phyloP scores from a whole-genome alignment of 2,888 invertebrate species.

The Apamea anceps region DNA sequence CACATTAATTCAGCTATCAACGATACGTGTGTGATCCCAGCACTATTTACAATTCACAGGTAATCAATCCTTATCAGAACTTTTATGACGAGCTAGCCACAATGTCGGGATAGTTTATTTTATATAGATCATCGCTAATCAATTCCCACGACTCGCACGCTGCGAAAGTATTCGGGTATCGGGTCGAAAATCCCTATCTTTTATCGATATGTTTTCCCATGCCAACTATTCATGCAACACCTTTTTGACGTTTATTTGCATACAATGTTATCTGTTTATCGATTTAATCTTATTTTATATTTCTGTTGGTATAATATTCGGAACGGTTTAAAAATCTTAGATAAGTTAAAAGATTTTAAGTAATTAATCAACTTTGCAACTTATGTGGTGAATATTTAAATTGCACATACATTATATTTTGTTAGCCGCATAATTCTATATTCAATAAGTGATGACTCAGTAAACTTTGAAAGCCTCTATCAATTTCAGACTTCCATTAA shows the following conservation, averaged over 20 bases:
- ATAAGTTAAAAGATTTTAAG: slow-evolving; percentile 1
- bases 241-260: slow-evolving; percentile 76
- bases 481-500: slow-evolving; percentile 35
- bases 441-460: slow-evolving; percentile 13
- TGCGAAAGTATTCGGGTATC: slow-evolving; percentile 81
- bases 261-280: slow-evolving; percentile 70
- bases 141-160: slow-evolving; percentile 82
- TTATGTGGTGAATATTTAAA: slow-evolving; percentile 9
- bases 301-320: slow-evolving; percentile 34
- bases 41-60: slow-evolving; percentile 67
- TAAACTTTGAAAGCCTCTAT: slow-evolving; percentile 27
- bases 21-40: slow-evolving; percentile 51
- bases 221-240: slow-evolving; percentile 74
- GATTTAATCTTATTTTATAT: slow-evolving; percentile 50
- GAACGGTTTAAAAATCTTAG: slow-evolving; percentile 11
- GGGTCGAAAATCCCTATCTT: slow-evolving; percentile 77
- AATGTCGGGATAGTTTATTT: slow-evolving; percentile 68
- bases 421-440: slow-evolving; percentile 4
- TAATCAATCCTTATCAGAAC: slow-evolving; percentile 69
- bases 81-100: slow-evolving; percentile 71
- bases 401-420: not conserved
- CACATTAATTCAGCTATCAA: slow-evolving; percentile 33
- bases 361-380: slow-evolving; percentile 10
- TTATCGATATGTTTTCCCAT: slow-evolving; percentile 84
- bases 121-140: slow-evolving; percentile 75